Evolutionary conservation across 2,113 vertebrate species (phyloP).

Genomic region (Hippocampus barbouri): DNA sequence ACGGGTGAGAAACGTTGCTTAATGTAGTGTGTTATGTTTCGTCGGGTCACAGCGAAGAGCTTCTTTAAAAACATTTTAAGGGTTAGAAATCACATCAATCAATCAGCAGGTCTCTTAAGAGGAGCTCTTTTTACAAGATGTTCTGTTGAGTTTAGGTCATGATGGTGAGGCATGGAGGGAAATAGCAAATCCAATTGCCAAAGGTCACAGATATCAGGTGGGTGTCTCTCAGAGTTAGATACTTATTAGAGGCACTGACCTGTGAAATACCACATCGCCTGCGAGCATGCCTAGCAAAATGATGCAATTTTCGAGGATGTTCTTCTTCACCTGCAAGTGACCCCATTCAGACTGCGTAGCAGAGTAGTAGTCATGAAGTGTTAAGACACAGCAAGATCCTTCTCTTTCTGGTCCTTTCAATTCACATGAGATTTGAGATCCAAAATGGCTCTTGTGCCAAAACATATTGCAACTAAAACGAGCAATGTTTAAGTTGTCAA

Average conservation of each 20-base stretch:
- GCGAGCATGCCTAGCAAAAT: conserved; percentile 68
- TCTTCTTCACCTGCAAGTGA: conserved; percentile 59
- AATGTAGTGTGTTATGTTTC: not conserved
- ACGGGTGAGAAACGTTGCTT: not conserved
- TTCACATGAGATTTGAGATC: not conserved
- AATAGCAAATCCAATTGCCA: conserved; percentile 66
- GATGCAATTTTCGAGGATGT: conserved; percentile 75
- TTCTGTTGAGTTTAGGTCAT: not conserved
- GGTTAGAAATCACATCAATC: not conserved
- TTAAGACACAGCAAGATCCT: conserved; percentile 20
- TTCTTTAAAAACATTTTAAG: not conserved
- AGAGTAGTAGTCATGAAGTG: conserved; percentile 21
- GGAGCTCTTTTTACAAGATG: not conserved
- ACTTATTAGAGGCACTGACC: conserved; percentile 70
- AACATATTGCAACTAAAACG: not conserved
- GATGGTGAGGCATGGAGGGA: conserved; percentile 20
- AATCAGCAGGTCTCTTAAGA: not conserved
- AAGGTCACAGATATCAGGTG: conserved; percentile 71
- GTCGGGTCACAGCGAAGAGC: not conserved
- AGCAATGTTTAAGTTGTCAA: conserved; percentile 25
- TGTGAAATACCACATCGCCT: conserved; percentile 71
- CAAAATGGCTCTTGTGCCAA: not conserved
- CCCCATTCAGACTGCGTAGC: conserved; percentile 37
- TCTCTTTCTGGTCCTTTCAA: conserved; percentile 4
- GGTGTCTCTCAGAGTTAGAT: conserved; percentile 54